These are phyloP conservation scores for Heliconius charithonia DNA, from an alignment of 2,888 invertebrate species.

Conservation along the genomic window DNA sequence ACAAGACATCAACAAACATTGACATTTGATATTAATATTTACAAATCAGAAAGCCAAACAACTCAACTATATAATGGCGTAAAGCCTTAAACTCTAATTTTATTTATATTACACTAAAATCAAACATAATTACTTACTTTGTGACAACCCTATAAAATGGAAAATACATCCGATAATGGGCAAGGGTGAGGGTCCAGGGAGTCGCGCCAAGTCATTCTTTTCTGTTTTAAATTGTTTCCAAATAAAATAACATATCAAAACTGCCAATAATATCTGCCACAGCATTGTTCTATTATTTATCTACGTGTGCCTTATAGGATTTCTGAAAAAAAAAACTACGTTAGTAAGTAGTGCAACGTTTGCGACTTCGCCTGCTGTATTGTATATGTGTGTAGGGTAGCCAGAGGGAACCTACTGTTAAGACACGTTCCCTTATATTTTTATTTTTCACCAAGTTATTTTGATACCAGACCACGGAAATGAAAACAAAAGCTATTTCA, in stretches of 20 bases:
- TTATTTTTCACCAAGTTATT: too few relatives aligned
- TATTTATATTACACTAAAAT: not conserved
- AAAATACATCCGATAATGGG: conserved; percentile 59
- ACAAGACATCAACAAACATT: too few relatives aligned
- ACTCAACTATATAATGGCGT: too few relatives aligned
- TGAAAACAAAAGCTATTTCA: too few relatives aligned
- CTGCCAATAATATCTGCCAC: conserved; percentile 43
- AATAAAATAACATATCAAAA: conserved; percentile 35
- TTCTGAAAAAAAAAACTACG: conserved; percentile 1
- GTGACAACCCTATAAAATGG: conserved; percentile 51
- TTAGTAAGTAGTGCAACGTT: not conserved
- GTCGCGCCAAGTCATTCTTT: conserved; percentile 55
- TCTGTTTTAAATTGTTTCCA: conserved; percentile 53
- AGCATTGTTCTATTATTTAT: conserved; percentile 38
- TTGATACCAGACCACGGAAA: too few relatives aligned
- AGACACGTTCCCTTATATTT: too few relatives aligned
- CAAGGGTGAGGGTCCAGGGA: conserved; percentile 60
- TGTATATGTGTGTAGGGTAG: too few relatives aligned
- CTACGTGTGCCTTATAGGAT: not conserved
- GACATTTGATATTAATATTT: too few relatives aligned
- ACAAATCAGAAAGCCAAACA: too few relatives aligned
- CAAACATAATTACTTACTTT: conserved; percentile 44
- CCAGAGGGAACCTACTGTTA: too few relatives aligned
- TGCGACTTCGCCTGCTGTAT: not conserved
- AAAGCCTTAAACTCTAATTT: too few relatives aligned